phyloP scores from a whole-genome alignment of 23 tunicate species.

The Corella eumyota region DNA sequence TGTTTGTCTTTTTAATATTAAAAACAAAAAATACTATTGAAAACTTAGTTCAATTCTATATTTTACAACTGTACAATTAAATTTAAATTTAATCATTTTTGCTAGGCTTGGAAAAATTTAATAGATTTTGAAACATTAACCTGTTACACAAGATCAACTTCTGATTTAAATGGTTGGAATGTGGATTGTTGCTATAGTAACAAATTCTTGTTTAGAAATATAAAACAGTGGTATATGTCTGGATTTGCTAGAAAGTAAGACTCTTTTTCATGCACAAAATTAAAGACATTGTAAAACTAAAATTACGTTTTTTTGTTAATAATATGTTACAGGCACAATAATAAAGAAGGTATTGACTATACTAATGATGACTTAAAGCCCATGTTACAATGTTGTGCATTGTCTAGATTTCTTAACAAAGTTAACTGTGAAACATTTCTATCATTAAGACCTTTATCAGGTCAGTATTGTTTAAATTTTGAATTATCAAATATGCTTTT shows the following conservation, averaged over 20 bases:
- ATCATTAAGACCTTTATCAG: constrained; percentile 35
- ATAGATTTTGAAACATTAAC: background rate
- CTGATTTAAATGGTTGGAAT: constrained; percentile 64
- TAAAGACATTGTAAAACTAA: too few relatives aligned
- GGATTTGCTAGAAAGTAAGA: constrained; percentile 67
- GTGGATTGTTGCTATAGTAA: constrained; percentile 72
- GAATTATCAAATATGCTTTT: background rate
- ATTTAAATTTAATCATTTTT: too few relatives aligned
- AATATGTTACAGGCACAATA: constrained; percentile 4
- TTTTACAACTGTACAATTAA: too few relatives aligned
- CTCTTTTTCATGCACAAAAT: background rate
- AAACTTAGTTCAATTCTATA: too few relatives aligned
- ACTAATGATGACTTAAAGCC: constrained; percentile 29
- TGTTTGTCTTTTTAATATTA: too few relatives aligned
- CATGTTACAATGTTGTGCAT: constrained; percentile 46
- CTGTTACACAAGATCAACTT: constrained; percentile 36
- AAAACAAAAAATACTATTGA: too few relatives aligned
- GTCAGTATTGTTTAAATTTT: constrained; percentile 7
- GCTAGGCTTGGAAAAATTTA: background rate
- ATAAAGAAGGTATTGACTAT: constrained; percentile 20
- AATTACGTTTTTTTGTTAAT: constrained; percentile 1
- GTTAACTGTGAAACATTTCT: constrained; percentile 25
- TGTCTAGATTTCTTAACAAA: too few relatives aligned
- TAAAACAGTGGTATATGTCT: constrained; percentile 45
- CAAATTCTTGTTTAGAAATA: constrained; percentile 19